phyloP scores from a whole-genome alignment of 2,888 invertebrate genomes.

The Heterodera filipjevi region DNA sequence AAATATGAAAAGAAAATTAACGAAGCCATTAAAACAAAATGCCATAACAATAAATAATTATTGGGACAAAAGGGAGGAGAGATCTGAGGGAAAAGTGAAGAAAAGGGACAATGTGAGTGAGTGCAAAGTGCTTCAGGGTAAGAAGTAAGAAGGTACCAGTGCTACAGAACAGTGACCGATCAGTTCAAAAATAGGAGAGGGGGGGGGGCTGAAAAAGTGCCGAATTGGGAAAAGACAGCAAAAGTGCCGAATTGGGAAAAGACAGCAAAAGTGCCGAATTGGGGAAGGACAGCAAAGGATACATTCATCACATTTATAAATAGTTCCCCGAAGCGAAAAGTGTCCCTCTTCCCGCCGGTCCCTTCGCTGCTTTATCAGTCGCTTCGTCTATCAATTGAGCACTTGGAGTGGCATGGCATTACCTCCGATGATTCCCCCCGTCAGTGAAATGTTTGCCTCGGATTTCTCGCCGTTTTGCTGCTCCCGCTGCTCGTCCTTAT shows the following conservation, averaged over 20 bases:
- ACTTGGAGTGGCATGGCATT: background rate
- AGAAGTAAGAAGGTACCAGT: slow-evolving; percentile 6
- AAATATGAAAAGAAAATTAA: too few relatives aligned
- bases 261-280: too few relatives aligned
- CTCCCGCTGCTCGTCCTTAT: background rate
- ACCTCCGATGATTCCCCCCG: background rate
- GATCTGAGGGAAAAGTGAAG: background rate
- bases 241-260: too few relatives aligned
- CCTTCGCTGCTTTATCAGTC: background rate
- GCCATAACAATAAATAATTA: too few relatives aligned
- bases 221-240: too few relatives aligned
- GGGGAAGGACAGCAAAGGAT: too few relatives aligned
- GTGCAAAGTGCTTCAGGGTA: slow-evolving; percentile 13
- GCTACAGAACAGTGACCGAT: background rate
- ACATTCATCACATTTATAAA: too few relatives aligned
- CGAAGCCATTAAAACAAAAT: too few relatives aligned
- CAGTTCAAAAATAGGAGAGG: too few relatives aligned
- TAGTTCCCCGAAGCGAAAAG: background rate
- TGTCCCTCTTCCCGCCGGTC: background rate
- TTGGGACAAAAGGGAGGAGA: background rate
- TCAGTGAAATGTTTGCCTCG: background rate
- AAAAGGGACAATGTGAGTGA: background rate
- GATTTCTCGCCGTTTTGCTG: too few relatives aligned
- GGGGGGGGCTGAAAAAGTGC: background rate
- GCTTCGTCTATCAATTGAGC: background rate